phyloP scores from a whole-genome alignment of 1,140 invertebrate species.

The Gryon sp. region DNA sequence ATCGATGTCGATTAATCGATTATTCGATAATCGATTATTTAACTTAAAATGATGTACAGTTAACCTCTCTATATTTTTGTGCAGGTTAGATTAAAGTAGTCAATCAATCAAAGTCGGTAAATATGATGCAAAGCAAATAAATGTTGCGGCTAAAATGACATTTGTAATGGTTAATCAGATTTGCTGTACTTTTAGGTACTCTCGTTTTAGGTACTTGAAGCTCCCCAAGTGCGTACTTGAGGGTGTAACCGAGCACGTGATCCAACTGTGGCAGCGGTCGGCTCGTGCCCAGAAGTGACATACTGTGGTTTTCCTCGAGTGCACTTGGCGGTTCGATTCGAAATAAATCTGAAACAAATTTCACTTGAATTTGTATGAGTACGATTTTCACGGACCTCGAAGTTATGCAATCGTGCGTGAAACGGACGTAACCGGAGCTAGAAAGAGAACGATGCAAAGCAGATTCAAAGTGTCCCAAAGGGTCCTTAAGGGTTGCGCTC shows the following conservation, averaged over 20 bases:
- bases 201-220: slow-evolving; percentile 21
- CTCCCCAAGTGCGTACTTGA: slow-evolving; percentile 41
- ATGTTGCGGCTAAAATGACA: not conserved
- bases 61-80: no score
- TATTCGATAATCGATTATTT: no score
- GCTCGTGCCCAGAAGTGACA: slow-evolving; percentile 51
- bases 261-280: slow-evolving; percentile 49
- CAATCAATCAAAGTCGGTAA: no score
- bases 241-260: slow-evolving; percentile 66
- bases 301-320: slow-evolving; percentile 59
- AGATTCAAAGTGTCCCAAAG: slow-evolving; percentile 62
- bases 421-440: no score
- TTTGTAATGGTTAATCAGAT: slow-evolving; percentile 18
- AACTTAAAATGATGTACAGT: no score
- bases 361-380: slow-evolving; percentile 17
- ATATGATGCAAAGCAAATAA: not conserved
- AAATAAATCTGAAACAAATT: slow-evolving; percentile 69
- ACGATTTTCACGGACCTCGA: slow-evolving; percentile 39
- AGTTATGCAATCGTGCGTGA: slow-evolving; percentile 60
- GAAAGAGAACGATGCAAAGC: no score
- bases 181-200: slow-evolving; percentile 14
- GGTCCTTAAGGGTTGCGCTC: slow-evolving; percentile 39
- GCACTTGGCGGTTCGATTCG: slow-evolving; percentile 63
- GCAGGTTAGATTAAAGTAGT: not conserved
- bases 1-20: no score